phyloP scores from a whole-genome alignment of 2,888 invertebrate genomes.

The Harpagoxenus sublaevis region DNA sequence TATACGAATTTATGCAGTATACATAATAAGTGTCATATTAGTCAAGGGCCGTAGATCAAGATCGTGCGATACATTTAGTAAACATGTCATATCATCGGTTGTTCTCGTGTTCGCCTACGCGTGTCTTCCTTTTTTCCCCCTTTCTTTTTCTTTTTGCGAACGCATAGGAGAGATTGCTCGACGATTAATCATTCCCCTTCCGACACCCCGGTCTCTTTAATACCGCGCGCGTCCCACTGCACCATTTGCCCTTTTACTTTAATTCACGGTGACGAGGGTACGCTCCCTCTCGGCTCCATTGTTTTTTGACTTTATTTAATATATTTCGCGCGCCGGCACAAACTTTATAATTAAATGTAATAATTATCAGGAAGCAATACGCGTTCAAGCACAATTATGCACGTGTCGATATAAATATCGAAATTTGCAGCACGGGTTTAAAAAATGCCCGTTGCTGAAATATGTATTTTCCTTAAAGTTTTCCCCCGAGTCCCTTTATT shows the following conservation, averaged over 20 bases:
- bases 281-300: slow-evolving; percentile 27
- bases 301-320: slow-evolving; percentile 26
- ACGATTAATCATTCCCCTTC: slow-evolving; percentile 74
- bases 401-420: slow-evolving; percentile 4
- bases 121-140: not conserved
- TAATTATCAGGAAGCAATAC: slow-evolving; percentile 1
- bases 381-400: not conserved
- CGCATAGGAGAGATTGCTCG: slow-evolving; percentile 53
- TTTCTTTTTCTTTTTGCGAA: slow-evolving; percentile 6
- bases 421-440: not conserved
- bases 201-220: slow-evolving; percentile 72
- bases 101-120: slow-evolving; percentile 1
- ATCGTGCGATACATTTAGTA: slow-evolving; percentile 29
- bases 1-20: not conserved
- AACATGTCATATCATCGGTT: slow-evolving; percentile 10
- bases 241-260: slow-evolving; percentile 68
- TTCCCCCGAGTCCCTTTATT: not conserved
- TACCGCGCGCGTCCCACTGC: slow-evolving; percentile 70
- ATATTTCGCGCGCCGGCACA: slow-evolving; percentile 3
- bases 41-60: not conserved
- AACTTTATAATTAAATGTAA: slow-evolving; percentile 16
- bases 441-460: not conserved
- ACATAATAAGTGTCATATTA: slow-evolving; percentile 12
- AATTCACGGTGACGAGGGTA: slow-evolving; percentile 62
- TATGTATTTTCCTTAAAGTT: not conserved